Evolutionary conservation across 2,797 vertebrate genomes (phyloP), one percentile per base, ranked within the genome.

Genomic region (Potorous gilbertii): DNA sequence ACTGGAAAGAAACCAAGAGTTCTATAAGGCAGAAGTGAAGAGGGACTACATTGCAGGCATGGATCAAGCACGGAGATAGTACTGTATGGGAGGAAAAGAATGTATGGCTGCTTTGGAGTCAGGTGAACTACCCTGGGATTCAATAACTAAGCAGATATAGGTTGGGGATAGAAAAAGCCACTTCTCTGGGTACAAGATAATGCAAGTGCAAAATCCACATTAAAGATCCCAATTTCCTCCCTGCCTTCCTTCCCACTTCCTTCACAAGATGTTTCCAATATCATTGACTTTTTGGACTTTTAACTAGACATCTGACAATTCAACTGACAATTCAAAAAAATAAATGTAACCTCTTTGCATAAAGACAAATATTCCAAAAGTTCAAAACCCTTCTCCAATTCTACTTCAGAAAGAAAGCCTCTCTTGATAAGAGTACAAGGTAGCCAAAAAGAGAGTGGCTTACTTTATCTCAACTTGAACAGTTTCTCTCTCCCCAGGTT

Each of bases 341-440:
- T 93, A 96, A 97, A 97, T 96, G 95, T 96, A 62, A 52, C 96
- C 95, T 95, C 94, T 74, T 92, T 93, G 93, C 90, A 94, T 92
- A 81, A 94, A 97, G 96, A 95, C 95, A 96, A 96, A 95, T 89
- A 94, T 16, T 96, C 31, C 93, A 95, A 97, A 97, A 95, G 96
- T 94, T 97, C 97, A 97, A 97, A 97, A 96, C 95, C 95, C 54
- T 95, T 81, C 95, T 97, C 91, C 94, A 55, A 2, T 92, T 94
- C 97, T 96, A 95, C 97, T 97, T 97, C 96, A 97, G 95, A 97
- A 94, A 97, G 97, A 95, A 94, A 81, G 52, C 16, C n/a, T n/a
- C 28, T 55, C 18, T 0, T 52, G 5, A 46, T 40, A 56, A 90
- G 81, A 5, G 24, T 34, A 52, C 14, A 74, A 87, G 3, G n/a